These are phyloP conservation scores for Xiphias gladius DNA, from an alignment of 2,113 vertebrate genomes.

Conservation along the genomic window DNA sequence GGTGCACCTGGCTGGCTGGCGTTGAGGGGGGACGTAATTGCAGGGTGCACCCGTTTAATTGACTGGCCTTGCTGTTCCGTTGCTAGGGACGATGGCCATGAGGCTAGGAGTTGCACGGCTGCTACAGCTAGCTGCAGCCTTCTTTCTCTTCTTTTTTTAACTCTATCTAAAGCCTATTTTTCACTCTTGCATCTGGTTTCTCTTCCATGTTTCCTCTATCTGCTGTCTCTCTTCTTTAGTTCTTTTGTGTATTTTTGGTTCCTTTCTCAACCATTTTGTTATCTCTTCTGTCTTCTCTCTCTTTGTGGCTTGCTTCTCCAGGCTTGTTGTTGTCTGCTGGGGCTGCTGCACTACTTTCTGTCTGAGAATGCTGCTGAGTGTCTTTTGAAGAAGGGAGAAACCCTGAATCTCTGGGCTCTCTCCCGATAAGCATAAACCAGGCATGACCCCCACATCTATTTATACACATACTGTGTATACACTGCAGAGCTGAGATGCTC, in stretches of 20 bases:
- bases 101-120: slow-evolving; percentile 64
- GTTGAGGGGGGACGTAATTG: slow-evolving; percentile 78
- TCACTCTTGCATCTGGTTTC: slow-evolving; percentile 3
- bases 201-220: slow-evolving; percentile 14
- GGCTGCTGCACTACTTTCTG: slow-evolving; percentile 77
- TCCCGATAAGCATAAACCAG: slow-evolving; percentile 68
- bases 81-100: slow-evolving; percentile 62
- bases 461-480: slow-evolving; percentile 35
- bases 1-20: slow-evolving; percentile 79
- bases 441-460: slow-evolving; percentile 64
- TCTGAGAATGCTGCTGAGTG: slow-evolving; percentile 70
- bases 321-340: slow-evolving; percentile 82
- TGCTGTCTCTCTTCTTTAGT: background rate
- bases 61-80: slow-evolving; percentile 71
- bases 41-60: slow-evolving; percentile 79
- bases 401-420: slow-evolving; percentile 55
- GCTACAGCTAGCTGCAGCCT: slow-evolving; percentile 71
- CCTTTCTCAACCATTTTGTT: background rate
- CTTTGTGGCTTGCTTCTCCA: slow-evolving; percentile 73
- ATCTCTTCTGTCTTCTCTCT: slow-evolving; percentile 8
- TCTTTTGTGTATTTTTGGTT: background rate
- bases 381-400: slow-evolving; percentile 60
- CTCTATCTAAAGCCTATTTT: background rate
- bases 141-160: background rate
- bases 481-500: slow-evolving; percentile 41